These are phyloP conservation scores for Lampropteryx suffumata DNA, from an alignment of 2,888 invertebrate genomes.

Conservation along the genomic window DNA sequence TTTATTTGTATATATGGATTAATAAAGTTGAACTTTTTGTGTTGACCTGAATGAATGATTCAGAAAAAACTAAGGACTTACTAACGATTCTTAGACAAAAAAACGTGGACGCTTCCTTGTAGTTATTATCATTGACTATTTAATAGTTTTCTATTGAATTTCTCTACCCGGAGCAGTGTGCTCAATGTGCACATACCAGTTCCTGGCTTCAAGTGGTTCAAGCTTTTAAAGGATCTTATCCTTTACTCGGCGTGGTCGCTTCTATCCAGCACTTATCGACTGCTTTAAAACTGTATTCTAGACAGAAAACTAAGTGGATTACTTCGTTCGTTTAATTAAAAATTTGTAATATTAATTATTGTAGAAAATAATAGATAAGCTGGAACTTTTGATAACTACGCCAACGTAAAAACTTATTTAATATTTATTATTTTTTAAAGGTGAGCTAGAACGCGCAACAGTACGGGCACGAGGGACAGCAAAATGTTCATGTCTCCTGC, in stretches of 20 bases:
- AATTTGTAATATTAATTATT: not conserved
- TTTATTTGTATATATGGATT: too few relatives aligned
- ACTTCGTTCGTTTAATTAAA: conserved; percentile 9
- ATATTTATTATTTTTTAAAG: too few relatives aligned
- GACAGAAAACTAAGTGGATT: conserved; percentile 8
- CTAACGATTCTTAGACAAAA: too few relatives aligned
- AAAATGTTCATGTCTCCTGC: too few relatives aligned
- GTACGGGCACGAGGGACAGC: too few relatives aligned
- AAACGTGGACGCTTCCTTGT: too few relatives aligned
- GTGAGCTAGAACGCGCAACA: too few relatives aligned
- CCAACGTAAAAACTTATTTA: too few relatives aligned
- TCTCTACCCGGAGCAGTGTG: not conserved
- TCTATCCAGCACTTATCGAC: conserved; percentile 35
- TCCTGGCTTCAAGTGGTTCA: conserved; percentile 31
- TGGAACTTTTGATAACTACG: too few relatives aligned
- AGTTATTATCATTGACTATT: not conserved
- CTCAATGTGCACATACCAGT: conserved; percentile 20
- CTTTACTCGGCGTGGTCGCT: conserved; percentile 38
- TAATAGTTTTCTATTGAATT: conserved; percentile 1
- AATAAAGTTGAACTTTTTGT: too few relatives aligned
- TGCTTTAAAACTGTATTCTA: conserved; percentile 33
- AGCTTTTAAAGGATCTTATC: conserved; percentile 42
- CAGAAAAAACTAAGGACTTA: too few relatives aligned
- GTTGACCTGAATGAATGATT: too few relatives aligned
- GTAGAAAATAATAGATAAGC: not conserved